Evolutionary conservation across 2,113 vertebrate species (phyloP).

Genomic region (Mystacornis crossleyi): DNA sequence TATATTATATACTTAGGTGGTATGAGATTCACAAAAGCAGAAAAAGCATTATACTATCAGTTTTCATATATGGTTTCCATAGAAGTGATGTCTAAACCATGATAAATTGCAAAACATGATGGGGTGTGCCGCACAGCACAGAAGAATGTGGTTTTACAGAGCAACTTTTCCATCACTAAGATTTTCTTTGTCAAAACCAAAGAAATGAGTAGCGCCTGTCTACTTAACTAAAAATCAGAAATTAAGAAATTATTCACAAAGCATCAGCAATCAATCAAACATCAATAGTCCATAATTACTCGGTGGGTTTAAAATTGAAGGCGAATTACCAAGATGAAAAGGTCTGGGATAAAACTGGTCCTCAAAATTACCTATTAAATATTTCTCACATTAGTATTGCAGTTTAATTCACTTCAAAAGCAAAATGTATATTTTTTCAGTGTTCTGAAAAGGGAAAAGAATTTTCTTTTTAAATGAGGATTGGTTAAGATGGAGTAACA

Average conservation of each 20-base stretch:
- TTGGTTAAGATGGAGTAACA: not conserved
- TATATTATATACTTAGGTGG: not conserved
- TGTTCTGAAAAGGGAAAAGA: not conserved
- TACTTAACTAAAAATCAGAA: not conserved
- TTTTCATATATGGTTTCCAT: not conserved
- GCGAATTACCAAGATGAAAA: fast-evolving
- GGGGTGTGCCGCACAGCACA: not conserved
- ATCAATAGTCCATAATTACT: not conserved
- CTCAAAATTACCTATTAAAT: not conserved
- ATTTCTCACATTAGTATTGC: not conserved
- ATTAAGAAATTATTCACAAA: not conserved
- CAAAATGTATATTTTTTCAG: not conserved
- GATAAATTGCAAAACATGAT: not conserved
- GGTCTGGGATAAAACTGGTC: not conserved
- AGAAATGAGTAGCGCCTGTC: not conserved
- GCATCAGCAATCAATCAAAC: not conserved
- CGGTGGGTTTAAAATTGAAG: not conserved
- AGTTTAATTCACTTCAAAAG: not conserved
- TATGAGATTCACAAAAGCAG: not conserved
- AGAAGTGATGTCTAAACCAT: not conserved
- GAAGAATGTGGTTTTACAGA: not conserved
- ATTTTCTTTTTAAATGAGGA: not conserved
- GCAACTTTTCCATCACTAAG: not conserved
- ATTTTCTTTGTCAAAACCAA: not conserved
- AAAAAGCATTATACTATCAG: not conserved